Evolutionary conservation across 2,797 vertebrate genomes (phyloP).

Genomic region (Oryzias dopingdopingensis): DNA sequence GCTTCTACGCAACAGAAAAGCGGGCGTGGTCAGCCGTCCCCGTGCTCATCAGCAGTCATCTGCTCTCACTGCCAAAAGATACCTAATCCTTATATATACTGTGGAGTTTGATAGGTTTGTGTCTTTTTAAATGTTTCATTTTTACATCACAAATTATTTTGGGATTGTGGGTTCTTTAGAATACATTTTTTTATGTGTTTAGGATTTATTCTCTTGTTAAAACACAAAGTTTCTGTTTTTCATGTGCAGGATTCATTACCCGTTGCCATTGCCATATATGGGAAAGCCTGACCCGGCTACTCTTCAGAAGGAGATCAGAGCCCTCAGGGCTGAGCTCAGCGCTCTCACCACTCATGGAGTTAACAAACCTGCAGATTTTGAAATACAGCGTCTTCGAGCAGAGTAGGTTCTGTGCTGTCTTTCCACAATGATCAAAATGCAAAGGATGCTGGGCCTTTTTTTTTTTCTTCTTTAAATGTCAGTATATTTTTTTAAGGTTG

Average conservation of each 20-base stretch:
- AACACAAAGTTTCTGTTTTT: background rate
- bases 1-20: constrained; percentile 86
- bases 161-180: background rate
- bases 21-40: constrained; percentile 77
- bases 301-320: constrained; percentile 85
- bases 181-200: background rate
- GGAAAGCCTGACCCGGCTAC: constrained; percentile 88
- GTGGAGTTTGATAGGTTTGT: constrained; percentile 94
- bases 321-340: constrained; percentile 82
- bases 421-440: background rate
- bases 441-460: background rate
- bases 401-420: constrained; percentile 75
- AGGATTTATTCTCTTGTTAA: background rate
- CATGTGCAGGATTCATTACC: constrained; percentile 88
- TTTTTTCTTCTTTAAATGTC: background rate
- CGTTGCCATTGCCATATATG: constrained; percentile 86
- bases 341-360: constrained; percentile 67
- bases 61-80: constrained; percentile 86
- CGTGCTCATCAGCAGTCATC: constrained; percentile 76
- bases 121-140: background rate
- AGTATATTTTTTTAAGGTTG: constrained; percentile 68
- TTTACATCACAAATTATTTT: background rate
- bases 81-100: constrained; percentile 93
- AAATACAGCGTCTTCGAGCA: constrained; percentile 81
- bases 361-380: constrained; percentile 72